Percentiles rank a stretch among this genome's conserved stretches.
Conservation (phyloP, 2,113 vertebrate species). For the Anolis carolinensis region DNA sequence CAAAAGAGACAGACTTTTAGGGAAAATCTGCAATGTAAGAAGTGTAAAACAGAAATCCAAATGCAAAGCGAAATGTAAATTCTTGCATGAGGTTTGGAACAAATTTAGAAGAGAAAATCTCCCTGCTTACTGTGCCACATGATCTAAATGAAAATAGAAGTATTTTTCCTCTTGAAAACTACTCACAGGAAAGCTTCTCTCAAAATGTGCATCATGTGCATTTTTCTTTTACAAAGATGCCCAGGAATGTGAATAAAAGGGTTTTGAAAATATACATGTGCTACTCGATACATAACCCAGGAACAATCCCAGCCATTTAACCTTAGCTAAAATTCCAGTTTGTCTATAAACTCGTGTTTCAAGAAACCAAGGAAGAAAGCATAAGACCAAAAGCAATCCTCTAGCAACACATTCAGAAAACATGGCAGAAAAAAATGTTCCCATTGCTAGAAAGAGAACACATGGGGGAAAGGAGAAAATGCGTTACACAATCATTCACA, state of each 20-base stretch:
- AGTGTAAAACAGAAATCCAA: background rate
- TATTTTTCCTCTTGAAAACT: background rate
- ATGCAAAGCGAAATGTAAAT: background rate
- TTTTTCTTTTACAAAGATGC: background rate
- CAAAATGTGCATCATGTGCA: background rate
- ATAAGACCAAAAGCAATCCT: background rate
- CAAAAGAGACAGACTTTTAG: slow-evolving; percentile 33
- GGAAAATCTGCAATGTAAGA: slow-evolving; percentile 12
- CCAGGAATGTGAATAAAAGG: background rate
- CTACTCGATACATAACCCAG: background rate
- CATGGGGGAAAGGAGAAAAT: background rate
- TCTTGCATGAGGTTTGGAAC: background rate
- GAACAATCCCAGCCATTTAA: too few species aligned
- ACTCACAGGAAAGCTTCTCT: background rate
- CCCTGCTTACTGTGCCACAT: background rate
- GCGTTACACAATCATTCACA: too few species aligned
- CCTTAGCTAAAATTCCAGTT: background rate
- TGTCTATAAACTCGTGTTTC: background rate
- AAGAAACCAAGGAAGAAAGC: background rate
- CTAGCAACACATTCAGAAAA: background rate
- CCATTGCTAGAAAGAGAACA: background rate
- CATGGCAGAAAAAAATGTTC: rapidly evolving
- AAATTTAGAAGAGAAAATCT: background rate
- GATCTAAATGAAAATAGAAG: background rate
- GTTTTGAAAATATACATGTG: background rate